A percentile compares a stretch with the other conserved stretches of the same genome.
Conservation (phyloP, 2,113 vertebrate species). For the Xyliphius kryptos region DNA sequence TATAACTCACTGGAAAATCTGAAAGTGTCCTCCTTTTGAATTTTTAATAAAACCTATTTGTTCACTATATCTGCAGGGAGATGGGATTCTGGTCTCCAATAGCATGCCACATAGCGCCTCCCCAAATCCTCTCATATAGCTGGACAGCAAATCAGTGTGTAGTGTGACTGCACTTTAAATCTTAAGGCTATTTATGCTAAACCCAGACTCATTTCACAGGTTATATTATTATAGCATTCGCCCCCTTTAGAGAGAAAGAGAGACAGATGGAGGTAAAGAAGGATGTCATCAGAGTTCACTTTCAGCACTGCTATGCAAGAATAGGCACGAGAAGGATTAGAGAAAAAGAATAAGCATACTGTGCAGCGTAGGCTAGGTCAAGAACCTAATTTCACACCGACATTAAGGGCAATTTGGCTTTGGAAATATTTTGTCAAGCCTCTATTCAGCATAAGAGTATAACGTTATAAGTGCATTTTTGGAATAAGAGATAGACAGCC, state of each 20-base stretch:
- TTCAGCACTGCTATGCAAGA: constrained; percentile 73
- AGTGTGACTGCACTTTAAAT: constrained; percentile 27
- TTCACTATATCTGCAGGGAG: constrained; percentile 32
- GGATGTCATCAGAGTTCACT: constrained; percentile 72
- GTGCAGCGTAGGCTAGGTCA: constrained; percentile 65
- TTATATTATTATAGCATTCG: constrained; percentile 82
- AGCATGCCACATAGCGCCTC: constrained; percentile 14
- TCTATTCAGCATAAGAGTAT: constrained; percentile 76
- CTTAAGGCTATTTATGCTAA: constrained; percentile 73
- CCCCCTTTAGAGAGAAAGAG: constrained; percentile 73
- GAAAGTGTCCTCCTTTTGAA: constrained; percentile 35
- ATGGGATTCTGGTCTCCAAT: constrained; percentile 32
- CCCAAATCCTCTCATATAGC: constrained; percentile 36
- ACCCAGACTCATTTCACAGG: constrained; percentile 74
- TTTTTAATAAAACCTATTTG: constrained; percentile 45
- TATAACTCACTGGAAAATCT: constrained; percentile 29
- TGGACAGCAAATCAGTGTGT: constrained; percentile 67
- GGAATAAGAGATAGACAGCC: constrained; percentile 75
- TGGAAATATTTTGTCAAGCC: constrained; percentile 79
- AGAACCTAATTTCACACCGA: constrained; percentile 86
- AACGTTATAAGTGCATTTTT: constrained; percentile 70
- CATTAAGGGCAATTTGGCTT: constrained; percentile 79
- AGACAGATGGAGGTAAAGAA: constrained; percentile 37
- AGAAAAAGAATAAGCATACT: constrained; percentile 76
- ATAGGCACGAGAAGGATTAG: constrained; percentile 59